Evolutionary conservation across 2,113 vertebrate species (phyloP), one percentile per base, ranked within the genome.

Genomic region (Spilogale gracilis): DNA sequence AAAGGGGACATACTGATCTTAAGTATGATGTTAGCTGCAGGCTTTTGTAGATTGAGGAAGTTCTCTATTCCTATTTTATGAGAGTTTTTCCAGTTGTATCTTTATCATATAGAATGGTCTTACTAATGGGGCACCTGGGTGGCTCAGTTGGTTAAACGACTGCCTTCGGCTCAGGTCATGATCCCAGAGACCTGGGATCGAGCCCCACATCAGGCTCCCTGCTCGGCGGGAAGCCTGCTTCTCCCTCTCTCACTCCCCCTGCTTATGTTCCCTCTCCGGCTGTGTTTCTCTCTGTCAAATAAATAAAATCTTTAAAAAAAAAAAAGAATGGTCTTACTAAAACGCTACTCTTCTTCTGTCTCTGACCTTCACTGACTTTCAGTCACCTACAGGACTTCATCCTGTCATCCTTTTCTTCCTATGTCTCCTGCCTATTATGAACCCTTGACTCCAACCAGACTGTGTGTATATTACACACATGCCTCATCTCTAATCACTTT

Each of bases 311-410:
- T 38, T 38, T 38, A 38, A n/a, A n/a, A n/a, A n/a, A n/a, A n/a
- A n/a, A n/a, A n/a, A n/a, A 88, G 52, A 54, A 69, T 84, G 52
- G n/a, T 80, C 69, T 96, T 92, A 32, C 52, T 96, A 95, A 95
- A 94, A 93, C 17, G 8, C 80, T 78, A n/a, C 9, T 92, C 32
- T 85, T 91, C 3, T 84, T 85, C n/a, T 17, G 61, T 65, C 60
- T 82, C 82, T 92, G 48, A 89, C 21, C 38, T 74, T 93, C 60
- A 88, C 11, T 89, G 74, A 94, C 73, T 91, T 91, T 88, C 54
- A 82, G 11, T 94, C 83, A 67, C 74, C 81, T 71, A 48, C 0
- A 91, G 52, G 20, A 60, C 80, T 91, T 89, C 12, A 61, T 43
- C 30, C 67, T 86, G 16, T 82, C 30, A 17, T 32, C 92, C 27